These are phyloP conservation scores for Emesis russula DNA, from an alignment of 2,888 invertebrate species.

Conservation along the genomic window DNA sequence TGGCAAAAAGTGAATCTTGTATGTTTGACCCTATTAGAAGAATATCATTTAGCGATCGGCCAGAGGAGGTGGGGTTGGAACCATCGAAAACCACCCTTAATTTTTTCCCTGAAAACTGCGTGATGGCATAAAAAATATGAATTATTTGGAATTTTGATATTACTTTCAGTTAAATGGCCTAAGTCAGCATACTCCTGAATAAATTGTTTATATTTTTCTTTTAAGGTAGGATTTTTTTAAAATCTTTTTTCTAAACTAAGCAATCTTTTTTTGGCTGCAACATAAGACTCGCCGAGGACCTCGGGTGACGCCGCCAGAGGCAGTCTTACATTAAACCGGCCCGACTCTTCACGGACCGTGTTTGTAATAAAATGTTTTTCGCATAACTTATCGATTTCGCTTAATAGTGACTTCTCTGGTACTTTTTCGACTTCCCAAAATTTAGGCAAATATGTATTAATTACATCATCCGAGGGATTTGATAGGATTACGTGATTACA, in stretches of 20 bases:
- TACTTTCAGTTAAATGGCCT: constrained; percentile 49
- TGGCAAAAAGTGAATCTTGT: constrained; percentile 88
- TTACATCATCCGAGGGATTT: too few species aligned
- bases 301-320: too few species aligned
- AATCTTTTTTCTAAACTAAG: constrained; percentile 62
- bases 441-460: too few species aligned
- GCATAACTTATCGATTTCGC: too few species aligned
- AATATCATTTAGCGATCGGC: constrained; percentile 89
- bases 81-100: constrained; percentile 90
- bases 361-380: too few species aligned
- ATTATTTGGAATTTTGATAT: constrained; percentile 25
- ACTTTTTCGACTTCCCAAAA: too few species aligned
- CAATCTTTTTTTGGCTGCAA: constrained; percentile 42
- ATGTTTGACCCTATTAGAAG: constrained; percentile 87
- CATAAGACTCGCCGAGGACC: too few species aligned
- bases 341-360: too few species aligned
- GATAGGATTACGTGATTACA: too few species aligned
- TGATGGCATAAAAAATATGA: constrained; percentile 90
- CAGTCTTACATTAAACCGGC: too few species aligned
- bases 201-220: constrained; percentile 53
- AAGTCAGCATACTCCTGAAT: constrained; percentile 56
- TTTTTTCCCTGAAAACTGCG: constrained; percentile 88
- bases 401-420: too few species aligned
- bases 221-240: constrained; percentile 26
- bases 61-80: constrained; percentile 83